These are phyloP conservation scores for Spicauda simplicius DNA, from an alignment of 2,888 invertebrate genomes.

Conservation along the genomic window DNA sequence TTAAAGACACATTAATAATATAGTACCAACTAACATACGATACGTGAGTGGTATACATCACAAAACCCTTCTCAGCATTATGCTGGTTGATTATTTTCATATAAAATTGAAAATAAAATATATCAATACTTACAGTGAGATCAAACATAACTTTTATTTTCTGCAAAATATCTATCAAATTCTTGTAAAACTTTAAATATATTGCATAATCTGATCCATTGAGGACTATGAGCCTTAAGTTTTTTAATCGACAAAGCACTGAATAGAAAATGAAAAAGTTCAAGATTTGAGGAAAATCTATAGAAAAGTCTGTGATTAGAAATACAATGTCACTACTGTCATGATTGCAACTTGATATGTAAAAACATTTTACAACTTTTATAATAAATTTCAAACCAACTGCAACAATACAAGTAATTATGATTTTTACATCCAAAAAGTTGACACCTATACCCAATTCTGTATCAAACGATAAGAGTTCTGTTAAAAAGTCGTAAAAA, in stretches of 20 bases:
- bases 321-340: background rate
- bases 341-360: background rate
- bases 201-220: background rate
- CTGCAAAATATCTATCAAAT: conserved; percentile 5
- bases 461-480: background rate
- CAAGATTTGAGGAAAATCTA: conserved; percentile 14
- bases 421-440: background rate
- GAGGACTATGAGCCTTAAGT: background rate
- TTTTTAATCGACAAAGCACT: conserved; percentile 8
- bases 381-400: background rate
- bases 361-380: background rate
- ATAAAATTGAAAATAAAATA: background rate
- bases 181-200: background rate
- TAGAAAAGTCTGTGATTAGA: background rate
- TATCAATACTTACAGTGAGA: background rate
- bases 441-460: background rate
- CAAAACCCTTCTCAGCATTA: too few relatives aligned
- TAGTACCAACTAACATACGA: too few relatives aligned
- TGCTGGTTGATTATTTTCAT: too few relatives aligned
- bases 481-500: background rate
- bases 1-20: too few relatives aligned
- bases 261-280: conserved; percentile 19
- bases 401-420: background rate
- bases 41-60: too few relatives aligned
- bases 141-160: conserved; percentile 13